These are phyloP conservation scores for Alitta virens DNA, from an alignment of 2,888 invertebrate genomes.

Conservation along the genomic window DNA sequence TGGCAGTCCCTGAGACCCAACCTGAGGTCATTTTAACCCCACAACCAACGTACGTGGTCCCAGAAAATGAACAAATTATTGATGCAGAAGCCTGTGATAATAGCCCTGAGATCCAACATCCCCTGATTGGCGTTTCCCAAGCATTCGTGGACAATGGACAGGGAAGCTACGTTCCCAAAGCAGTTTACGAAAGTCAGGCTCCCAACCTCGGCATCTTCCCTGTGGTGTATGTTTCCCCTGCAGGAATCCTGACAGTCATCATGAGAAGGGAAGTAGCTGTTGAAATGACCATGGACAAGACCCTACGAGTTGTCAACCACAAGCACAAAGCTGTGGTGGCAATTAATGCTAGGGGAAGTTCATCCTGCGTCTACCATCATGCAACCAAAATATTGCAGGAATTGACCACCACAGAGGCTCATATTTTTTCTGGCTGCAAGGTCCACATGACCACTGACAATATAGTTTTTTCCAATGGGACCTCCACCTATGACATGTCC, in stretches of 20 bases:
- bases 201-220: background rate
- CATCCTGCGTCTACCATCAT: slow-evolving; percentile 53
- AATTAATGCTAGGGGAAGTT: slow-evolving; percentile 48
- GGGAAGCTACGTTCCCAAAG: no score
- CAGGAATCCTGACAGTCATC: slow-evolving; percentile 55
- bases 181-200: no score
- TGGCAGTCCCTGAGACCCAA: no score
- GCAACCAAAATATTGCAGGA: slow-evolving; percentile 55
- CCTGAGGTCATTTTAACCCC: no score
- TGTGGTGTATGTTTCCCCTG: slow-evolving; percentile 50
- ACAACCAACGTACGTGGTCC: no score
- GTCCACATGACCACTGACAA: slow-evolving; percentile 41
- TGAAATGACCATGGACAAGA: slow-evolving; percentile 56
- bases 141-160: no score
- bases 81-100: no score
- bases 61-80: no score
- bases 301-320: slow-evolving; percentile 56
- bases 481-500: slow-evolving; percentile 44
- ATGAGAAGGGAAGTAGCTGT: slow-evolving; percentile 53
- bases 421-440: slow-evolving; percentile 41
- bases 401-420: slow-evolving; percentile 52
- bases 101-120: no score
- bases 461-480: slow-evolving; percentile 42
- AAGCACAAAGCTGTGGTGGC: slow-evolving; percentile 52
- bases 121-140: no score